These are phyloP conservation scores for Sebastes flavidus DNA, from an alignment of 2,797 vertebrate species.

Conservation along the genomic window DNA sequence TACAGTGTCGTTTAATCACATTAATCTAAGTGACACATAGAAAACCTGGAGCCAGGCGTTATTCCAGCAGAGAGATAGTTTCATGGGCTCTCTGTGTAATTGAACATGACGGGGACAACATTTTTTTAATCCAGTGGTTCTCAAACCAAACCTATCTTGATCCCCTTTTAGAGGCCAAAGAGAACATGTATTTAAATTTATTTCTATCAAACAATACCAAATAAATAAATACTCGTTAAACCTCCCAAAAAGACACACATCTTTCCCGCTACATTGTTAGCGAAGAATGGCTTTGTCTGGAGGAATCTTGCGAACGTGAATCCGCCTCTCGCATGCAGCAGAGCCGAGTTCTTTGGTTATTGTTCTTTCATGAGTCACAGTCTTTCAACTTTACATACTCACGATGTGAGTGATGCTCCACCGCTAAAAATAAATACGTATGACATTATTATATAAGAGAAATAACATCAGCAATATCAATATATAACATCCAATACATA, in stretches of 20 bases:
- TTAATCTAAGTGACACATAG: neutral
- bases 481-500: neutral
- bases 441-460: neutral
- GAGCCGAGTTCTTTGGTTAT: neutral
- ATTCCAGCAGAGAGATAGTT: neutral
- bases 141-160: neutral
- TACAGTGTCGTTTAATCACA: neutral
- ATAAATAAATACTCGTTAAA: neutral
- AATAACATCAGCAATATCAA: neutral
- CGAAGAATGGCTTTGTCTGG: neutral
- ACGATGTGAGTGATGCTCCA: neutral
- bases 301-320: neutral
- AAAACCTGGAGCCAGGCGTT: neutral
- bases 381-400: neutral
- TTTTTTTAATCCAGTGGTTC: neutral
- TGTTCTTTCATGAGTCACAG: neutral
- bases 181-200: neutral
- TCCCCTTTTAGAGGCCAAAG: neutral
- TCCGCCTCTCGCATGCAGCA: neutral
- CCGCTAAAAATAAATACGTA: neutral
- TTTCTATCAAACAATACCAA: neutral
- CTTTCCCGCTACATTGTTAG: neutral
- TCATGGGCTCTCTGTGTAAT: neutral
- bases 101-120: neutral
- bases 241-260: neutral